Evolutionary conservation across 2,888 invertebrate species (phyloP), one percentile per base, ranked within the genome.

Genomic region (Criorhina ranunculi): DNA sequence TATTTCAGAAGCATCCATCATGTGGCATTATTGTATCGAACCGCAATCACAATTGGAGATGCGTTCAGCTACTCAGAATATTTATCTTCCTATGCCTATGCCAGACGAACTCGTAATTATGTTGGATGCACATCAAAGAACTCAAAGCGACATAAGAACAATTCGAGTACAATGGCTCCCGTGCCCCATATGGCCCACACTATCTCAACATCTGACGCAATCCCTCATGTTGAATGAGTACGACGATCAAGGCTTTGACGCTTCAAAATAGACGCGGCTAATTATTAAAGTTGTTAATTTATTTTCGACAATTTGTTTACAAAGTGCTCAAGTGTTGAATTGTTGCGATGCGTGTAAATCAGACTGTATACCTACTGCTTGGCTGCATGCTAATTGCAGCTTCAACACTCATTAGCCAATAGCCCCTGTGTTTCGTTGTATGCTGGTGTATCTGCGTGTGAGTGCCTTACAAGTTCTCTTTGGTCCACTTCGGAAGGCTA

Each of bases 261-360:
- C 7, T 19, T 49, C n/a, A 46, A 64, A 55, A 78, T 72, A 78
- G 75, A 53, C 17, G 44, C 59, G 51, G 29, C 66, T 64, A 78
- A 78, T 78, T 70, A 66, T 60, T 72, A 40, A 72, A 72, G 59
- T 57, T 79, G 59, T 78, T 72, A 78, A 72, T 78, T 83, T 67
- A 83, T 78, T 83, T 79, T 83, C 67, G 72, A 83, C 72, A 73
- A 73, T 73, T 83, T 83, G 73, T 69, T 83, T 75, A 79, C 79
- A 83, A 73, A 57, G 49, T 73, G 40, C 35, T 73, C 35, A 44
- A 67, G 51, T 53, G 53, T 9, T 66, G 8, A 62, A 62, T 55
- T 81, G 49, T 62, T 64, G 62, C 55, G 60, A 67, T 62, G 57
- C 55, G 37, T 62, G 67, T 64, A 67, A 75, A 67, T 79, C 70